Conservation (phyloP, 1,140 invertebrate species). For the Luehdorfia chinensis region DNA sequence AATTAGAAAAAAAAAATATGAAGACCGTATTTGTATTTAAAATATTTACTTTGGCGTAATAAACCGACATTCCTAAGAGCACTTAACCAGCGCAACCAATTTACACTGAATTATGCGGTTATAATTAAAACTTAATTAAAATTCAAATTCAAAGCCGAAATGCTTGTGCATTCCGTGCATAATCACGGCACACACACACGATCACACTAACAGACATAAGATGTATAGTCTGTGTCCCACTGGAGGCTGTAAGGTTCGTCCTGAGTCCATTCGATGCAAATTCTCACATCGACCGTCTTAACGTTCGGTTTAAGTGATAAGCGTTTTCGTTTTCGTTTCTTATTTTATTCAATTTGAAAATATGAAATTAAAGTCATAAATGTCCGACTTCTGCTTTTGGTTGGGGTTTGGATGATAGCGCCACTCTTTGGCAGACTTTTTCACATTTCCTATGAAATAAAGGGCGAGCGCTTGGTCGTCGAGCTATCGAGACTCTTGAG, state of each 20-base stretch:
- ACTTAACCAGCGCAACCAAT: neutral
- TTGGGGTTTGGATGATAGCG: too few relatives aligned
- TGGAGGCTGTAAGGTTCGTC: conserved; percentile 46
- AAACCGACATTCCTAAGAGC: too few relatives aligned
- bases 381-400: too few relatives aligned
- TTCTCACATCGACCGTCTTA: conserved; percentile 55
- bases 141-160: neutral
- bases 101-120: neutral
- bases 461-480: too few relatives aligned
- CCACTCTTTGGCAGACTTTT: too few relatives aligned
- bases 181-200: neutral
- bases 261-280: conserved; percentile 69
- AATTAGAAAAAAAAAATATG: too few relatives aligned
- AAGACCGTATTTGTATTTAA: too few relatives aligned
- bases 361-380: too few relatives aligned
- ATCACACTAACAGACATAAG: conserved; percentile 21
- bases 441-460: too few relatives aligned
- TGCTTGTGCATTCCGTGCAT: neutral
- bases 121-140: neutral
- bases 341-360: too few relatives aligned
- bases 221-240: conserved; percentile 32
- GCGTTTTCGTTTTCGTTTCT: conserved; percentile 1
- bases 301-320: conserved; percentile 20
- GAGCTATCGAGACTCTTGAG: too few relatives aligned
- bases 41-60: too few relatives aligned